These are phyloP conservation scores for Thermophis baileyi DNA, from an alignment of 2,113 vertebrate species.

Conservation along the genomic window DNA sequence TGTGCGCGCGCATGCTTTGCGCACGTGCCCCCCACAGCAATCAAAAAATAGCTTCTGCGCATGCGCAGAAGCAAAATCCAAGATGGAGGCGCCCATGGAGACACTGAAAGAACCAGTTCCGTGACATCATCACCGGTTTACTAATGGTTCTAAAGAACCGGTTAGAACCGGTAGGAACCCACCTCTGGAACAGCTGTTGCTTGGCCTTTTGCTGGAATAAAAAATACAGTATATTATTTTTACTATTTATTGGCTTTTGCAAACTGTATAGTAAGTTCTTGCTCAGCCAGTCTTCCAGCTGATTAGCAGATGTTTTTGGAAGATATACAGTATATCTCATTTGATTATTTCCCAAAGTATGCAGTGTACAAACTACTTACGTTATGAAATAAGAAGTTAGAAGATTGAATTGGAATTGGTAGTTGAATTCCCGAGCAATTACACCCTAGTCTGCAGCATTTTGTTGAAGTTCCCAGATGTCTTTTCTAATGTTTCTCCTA, in stretches of 20 bases:
- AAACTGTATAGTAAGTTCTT: not conserved
- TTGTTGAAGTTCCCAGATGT: not conserved
- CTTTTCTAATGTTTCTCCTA: not conserved
- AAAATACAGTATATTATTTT: constrained; percentile 11
- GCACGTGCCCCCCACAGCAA: no score
- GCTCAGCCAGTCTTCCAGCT: not conserved
- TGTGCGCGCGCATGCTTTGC: no score
- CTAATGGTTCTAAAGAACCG: no score
- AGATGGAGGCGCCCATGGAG: no score
- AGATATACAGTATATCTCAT: not conserved
- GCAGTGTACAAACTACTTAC: not conserved
- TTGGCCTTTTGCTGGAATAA: not conserved
- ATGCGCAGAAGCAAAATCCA: no score
- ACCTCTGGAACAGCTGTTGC: not conserved
- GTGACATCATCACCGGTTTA: no score
- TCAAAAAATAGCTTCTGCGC: no score
- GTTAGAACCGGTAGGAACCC: no score
- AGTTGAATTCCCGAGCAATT: not conserved
- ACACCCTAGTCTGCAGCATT: not conserved
- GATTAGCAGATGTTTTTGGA: not conserved
- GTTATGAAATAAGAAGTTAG: not conserved
- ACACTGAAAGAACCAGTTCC: no score
- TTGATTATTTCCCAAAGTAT: not conserved
- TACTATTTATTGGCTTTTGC: not conserved
- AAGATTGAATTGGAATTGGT: not conserved